phyloP scores from a whole-genome alignment of 1,140 invertebrate genomes.

The Tetraneura akinire region DNA sequence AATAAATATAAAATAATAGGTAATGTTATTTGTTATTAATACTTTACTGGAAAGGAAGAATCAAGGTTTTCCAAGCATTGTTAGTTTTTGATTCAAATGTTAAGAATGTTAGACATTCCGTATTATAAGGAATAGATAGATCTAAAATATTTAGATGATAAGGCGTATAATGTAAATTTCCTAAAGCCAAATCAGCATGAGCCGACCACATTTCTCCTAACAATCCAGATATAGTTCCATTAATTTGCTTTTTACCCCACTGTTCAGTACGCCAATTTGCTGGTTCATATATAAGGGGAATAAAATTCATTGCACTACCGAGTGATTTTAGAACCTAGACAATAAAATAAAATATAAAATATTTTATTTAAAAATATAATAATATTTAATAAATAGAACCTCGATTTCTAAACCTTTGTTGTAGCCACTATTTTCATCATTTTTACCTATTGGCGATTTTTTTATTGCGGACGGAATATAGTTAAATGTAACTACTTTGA shows the following conservation, averaged over 20 bases:
- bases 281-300: conserved; percentile 67
- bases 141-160: conserved; percentile 71
- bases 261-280: conserved; percentile 63
- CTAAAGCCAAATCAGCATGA: conserved; percentile 73
- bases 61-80: conserved; percentile 80
- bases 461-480: conserved; percentile 69
- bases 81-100: conserved; percentile 76
- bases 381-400: conserved; percentile 58
- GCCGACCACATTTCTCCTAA: conserved; percentile 70
- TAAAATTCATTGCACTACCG: conserved; percentile 71
- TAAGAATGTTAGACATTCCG: conserved; percentile 79
- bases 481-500: conserved; percentile 69
- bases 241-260: conserved; percentile 67
- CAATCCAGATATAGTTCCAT: conserved; percentile 69
- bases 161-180: conserved; percentile 74
- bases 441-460: conserved; percentile 28
- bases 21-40: too few species aligned
- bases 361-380: neutral
- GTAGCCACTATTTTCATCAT: conserved; percentile 32
- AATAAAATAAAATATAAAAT: neutral
- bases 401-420: conserved; percentile 66
- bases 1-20: neutral
- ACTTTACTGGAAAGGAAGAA: conserved; percentile 75
- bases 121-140: conserved; percentile 75
- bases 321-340: conserved; percentile 69